Percentiles rank a stretch among this genome's conserved stretches.
These are phyloP conservation scores for Pollenia labialis DNA, from an alignment of 2,888 invertebrate genomes.

Conservation along the genomic window DNA sequence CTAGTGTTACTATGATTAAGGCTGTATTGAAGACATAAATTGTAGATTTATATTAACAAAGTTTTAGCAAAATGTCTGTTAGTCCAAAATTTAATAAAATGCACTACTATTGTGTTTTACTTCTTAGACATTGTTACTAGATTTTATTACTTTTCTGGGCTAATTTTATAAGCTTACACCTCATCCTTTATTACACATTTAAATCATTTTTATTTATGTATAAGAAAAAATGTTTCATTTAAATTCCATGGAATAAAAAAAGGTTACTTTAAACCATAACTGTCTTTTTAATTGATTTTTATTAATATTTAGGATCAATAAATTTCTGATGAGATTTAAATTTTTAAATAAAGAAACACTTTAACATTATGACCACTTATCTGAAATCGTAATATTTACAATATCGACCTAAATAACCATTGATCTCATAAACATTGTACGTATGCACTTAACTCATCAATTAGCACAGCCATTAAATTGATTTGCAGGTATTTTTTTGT, in stretches of 20 bases:
- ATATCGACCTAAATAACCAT: conserved; percentile 68
- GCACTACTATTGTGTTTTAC: too few relatives aligned
- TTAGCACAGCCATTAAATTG: conserved; percentile 69
- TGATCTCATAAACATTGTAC: conserved; percentile 65
- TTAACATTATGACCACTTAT: conserved; percentile 31
- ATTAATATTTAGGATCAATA: conserved; percentile 34
- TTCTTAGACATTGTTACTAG: too few relatives aligned
- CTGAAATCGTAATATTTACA: conserved; percentile 48
- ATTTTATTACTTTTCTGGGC: too few relatives aligned
- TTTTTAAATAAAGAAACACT: conserved; percentile 5
- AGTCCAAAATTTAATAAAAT: too few relatives aligned
- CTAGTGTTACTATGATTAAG: too few relatives aligned
- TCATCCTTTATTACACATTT: too few relatives aligned
- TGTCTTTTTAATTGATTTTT: conserved; percentile 34
- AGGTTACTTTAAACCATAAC: not conserved
- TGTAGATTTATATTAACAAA: too few relatives aligned
- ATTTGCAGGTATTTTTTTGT: conserved; percentile 60
- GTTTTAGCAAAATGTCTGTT: too few relatives aligned
- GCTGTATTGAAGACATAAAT: too few relatives aligned
- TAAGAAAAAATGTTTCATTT: too few relatives aligned
- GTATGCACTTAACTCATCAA: conserved; percentile 69
- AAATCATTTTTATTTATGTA: too few relatives aligned
- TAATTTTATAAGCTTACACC: too few relatives aligned
- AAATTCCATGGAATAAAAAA: conserved; percentile 5
- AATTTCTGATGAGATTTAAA: conserved; percentile 45